A percentile compares a stretch with the other conserved stretches of the same genome.
These are phyloP conservation scores for Metridium senile DNA, from an alignment of 92 coral and sea anemone genomes.

Conservation along the genomic window DNA sequence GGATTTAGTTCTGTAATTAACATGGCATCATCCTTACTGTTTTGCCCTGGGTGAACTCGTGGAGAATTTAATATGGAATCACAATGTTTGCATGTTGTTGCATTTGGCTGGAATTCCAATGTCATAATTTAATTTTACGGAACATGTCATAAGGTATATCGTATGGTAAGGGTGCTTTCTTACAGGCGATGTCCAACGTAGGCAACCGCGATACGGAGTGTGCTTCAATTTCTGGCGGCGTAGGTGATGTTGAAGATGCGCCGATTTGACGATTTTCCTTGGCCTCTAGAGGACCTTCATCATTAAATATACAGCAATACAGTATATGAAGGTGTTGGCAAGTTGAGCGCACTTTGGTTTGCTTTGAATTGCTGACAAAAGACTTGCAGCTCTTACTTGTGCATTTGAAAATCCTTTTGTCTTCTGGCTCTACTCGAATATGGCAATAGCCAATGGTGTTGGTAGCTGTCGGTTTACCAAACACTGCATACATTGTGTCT, in stretches of 20 bases:
- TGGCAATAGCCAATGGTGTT: no score
- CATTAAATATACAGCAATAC: no score
- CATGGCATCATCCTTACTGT: background rate
- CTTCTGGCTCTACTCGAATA: no score
- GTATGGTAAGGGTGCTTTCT: background rate
- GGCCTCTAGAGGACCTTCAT: no score
- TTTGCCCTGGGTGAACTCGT: conserved; percentile 36
- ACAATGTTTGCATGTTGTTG: background rate
- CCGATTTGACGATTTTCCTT: background rate
- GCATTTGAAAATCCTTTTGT: no score
- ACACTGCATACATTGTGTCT: no score
- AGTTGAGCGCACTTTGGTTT: background rate
- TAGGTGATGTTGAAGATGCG: background rate
- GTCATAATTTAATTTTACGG: no score
- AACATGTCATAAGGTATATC: background rate
- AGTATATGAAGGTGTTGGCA: background rate
- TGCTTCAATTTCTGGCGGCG: background rate
- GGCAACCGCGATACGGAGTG: background rate
- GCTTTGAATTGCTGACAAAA: conserved; percentile 1
- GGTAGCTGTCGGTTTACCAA: no score
- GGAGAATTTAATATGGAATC: background rate
- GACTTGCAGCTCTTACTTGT: no score
- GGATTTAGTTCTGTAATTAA: conserved; percentile 45
- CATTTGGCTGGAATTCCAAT: background rate
- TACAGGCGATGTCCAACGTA: background rate